phyloP scores from a whole-genome alignment of 2,888 invertebrate genomes.

The Leptopilina myrica region DNA sequence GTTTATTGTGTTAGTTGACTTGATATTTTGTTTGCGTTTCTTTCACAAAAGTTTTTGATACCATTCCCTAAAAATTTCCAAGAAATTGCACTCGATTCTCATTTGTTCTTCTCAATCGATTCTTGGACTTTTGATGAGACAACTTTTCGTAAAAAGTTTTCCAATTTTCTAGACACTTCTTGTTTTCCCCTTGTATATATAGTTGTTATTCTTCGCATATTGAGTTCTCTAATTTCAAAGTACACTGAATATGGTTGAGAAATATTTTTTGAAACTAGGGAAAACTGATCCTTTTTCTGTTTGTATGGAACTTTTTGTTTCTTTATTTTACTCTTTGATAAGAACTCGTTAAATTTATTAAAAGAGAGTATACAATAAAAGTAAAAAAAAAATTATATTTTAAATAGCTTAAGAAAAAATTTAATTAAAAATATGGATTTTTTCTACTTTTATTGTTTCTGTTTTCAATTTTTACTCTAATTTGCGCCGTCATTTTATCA shows the following conservation, averaged over 20 bases:
- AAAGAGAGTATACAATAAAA: background rate
- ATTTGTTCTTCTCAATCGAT: constrained; percentile 8
- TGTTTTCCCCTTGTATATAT: background rate
- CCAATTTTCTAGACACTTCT: constrained; percentile 6
- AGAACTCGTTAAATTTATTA: too few relatives aligned
- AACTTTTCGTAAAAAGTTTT: background rate
- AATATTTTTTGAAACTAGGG: too few relatives aligned
- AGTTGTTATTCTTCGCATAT: background rate
- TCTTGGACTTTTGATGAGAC: constrained; percentile 6
- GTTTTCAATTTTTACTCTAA: too few relatives aligned
- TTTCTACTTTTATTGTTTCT: too few relatives aligned
- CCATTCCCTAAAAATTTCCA: background rate
- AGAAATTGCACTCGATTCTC: constrained; percentile 1
- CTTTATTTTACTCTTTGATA: too few relatives aligned
- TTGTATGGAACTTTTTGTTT: too few relatives aligned
- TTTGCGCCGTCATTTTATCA: too few relatives aligned
- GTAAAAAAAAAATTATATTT: background rate
- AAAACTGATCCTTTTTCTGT: too few relatives aligned
- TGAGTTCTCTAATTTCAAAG: background rate
- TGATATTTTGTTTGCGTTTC: background rate
- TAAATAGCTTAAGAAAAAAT: too few relatives aligned
- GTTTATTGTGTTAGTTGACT: too few relatives aligned
- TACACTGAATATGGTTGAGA: background rate
- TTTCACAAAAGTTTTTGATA: background rate
- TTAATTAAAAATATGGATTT: too few relatives aligned